Evolutionary conservation across 2,797 vertebrate species (phyloP), one percentile per base, ranked within the genome.

Genomic region (Etheostoma nigrum): DNA sequence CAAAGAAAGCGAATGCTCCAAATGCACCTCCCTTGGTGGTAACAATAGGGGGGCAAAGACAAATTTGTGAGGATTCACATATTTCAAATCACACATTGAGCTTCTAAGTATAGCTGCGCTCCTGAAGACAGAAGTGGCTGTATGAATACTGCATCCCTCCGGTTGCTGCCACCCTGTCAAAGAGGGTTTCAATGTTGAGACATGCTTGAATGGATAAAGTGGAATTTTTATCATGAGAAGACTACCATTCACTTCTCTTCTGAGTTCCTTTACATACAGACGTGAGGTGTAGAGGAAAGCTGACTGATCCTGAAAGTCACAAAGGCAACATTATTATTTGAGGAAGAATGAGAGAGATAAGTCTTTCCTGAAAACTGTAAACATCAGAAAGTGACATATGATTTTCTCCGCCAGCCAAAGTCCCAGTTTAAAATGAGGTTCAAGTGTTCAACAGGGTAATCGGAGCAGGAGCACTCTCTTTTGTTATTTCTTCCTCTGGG

Each of bases 111-210:
- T 92, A 93, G 90, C 78, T 81, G 78, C 59, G 45, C 89, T 90
- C 83, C 85, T 86, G 71, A 88, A 92, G 91, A 93, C 85, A 88
- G 88, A 82, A 83, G 78, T 68, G 45, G 59, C 67, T 70, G 55
- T 78, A 94, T 93, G 87, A 94, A 94, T 93, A 93, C 90, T 94
- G 91, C 90, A 93, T 94, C 84, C 66, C 74, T 85, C 75, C 64
- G 61, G 83, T 85, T 87, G 81, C 89, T 85, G 81, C 89, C 83
- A 89, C 79, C 79, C 84, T 87, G 84, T 93, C 89, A 89, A 82
- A 94, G 78, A 92, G 88, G 86, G 91, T 92, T 93, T 94, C 92
- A 88, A 61, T 92, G 90, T 91, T 89, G 87, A 87, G 78, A 67
- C 86, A 94, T 78, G 93, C 88, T 86, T 83, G 89, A 91, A 89